Evolutionary conservation across 2,113 vertebrate genomes (phyloP).

Genomic region (Myiopsitta monachus): DNA sequence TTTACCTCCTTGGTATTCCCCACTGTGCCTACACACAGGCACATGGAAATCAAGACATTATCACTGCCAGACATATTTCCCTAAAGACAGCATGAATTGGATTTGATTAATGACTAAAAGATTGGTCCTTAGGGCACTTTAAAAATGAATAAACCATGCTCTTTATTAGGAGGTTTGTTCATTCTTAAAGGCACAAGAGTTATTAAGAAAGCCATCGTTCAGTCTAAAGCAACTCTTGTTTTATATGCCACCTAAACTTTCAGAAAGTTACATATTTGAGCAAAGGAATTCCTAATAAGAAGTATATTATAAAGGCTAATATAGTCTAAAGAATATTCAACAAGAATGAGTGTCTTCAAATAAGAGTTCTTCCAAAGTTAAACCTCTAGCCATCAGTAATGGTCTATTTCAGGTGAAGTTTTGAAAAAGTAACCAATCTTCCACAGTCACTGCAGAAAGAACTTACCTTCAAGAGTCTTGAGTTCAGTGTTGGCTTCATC

Average conservation of each 20-base stretch:
- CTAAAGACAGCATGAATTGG: background rate
- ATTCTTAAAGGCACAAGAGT: background rate
- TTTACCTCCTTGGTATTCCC: background rate
- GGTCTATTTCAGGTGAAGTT: background rate
- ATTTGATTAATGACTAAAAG: background rate
- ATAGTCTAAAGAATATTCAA: background rate
- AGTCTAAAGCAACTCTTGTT: background rate
- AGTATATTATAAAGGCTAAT: background rate
- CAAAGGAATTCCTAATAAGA: background rate
- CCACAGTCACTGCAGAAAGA: background rate
- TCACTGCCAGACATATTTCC: background rate
- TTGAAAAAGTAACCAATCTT: background rate
- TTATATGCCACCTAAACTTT: background rate
- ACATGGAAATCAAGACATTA: background rate
- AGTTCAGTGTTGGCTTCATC: conserved; percentile 10
- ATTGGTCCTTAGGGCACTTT: background rate
- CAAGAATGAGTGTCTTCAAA: background rate
- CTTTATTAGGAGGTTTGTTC: background rate
- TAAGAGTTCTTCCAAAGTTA: background rate
- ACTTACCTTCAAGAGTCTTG: conserved; percentile 22
- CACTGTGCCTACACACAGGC: background rate
- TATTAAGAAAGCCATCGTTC: background rate
- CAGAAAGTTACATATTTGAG: background rate
- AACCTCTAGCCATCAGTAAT: background rate
- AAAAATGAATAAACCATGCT: background rate